These are phyloP conservation scores for Exocentrus adspersus DNA, from an alignment of 2,888 invertebrate genomes.

Conservation along the genomic window DNA sequence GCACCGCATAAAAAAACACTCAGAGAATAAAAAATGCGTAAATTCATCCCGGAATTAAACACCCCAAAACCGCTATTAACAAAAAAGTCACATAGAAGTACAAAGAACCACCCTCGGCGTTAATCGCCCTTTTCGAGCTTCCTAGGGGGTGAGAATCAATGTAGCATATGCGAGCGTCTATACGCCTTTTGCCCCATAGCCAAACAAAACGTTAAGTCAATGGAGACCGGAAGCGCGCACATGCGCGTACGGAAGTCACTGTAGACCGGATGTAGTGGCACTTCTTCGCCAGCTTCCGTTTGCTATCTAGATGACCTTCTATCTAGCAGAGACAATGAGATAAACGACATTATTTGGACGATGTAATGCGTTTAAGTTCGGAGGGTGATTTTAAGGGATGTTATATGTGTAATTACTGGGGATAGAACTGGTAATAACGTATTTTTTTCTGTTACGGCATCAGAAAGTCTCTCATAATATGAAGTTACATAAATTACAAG, in stretches of 20 bases:
- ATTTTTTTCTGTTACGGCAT: not conserved
- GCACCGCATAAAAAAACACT: not conserved
- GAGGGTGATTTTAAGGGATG: conserved; percentile 47
- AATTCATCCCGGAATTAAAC: conserved; percentile 52
- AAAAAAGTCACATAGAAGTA: conserved; percentile 50
- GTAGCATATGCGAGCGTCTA: conserved; percentile 50
- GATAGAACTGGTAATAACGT: conserved; percentile 31
- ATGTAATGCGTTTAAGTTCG: conserved; percentile 44
- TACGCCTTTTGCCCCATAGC: conserved; percentile 31
- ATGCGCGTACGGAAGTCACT: conserved; percentile 48
- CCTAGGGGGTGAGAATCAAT: conserved; percentile 52
- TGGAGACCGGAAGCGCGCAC: conserved; percentile 56
- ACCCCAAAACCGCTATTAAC: conserved; percentile 56
- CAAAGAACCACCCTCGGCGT: conserved; percentile 39
- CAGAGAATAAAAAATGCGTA: conserved; percentile 37
- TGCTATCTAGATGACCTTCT: conserved; percentile 38
- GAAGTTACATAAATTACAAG: too few species aligned
- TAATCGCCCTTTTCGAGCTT: conserved; percentile 43
- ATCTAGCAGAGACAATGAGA: conserved; percentile 36
- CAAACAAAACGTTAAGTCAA: conserved; percentile 56
- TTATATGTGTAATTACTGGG: conserved; percentile 45
- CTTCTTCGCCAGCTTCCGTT: conserved; percentile 44
- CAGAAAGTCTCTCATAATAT: too few species aligned
- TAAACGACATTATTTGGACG: conserved; percentile 32
- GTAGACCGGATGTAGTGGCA: conserved; percentile 45